A percentile compares a stretch with the other conserved stretches of the same genome.
Conservation (phyloP, 2,113 vertebrate genomes). For the Tiliqua scincoides region DNA sequence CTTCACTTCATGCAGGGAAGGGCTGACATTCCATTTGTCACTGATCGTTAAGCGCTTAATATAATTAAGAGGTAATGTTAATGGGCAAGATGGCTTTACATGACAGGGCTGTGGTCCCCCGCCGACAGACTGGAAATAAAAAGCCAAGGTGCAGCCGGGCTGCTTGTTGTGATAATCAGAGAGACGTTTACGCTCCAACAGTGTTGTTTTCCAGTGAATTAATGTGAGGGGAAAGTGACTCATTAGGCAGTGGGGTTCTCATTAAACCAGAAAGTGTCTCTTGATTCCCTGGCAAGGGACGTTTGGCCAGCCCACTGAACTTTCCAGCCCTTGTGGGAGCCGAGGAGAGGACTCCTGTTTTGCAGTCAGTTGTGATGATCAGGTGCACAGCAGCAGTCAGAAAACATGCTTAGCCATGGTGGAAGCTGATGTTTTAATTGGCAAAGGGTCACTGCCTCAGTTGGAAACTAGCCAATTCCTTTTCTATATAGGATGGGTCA, state of each 20-base stretch:
- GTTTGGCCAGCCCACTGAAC: conserved; percentile 14
- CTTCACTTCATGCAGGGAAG: not conserved
- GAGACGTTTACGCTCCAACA: not conserved
- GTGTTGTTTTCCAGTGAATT: not conserved
- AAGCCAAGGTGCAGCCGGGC: not conserved
- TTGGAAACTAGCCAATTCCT: not conserved
- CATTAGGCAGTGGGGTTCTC: not conserved
- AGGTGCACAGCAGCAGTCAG: conserved; percentile 18
- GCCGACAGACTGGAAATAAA: not conserved
- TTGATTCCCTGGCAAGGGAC: conserved; percentile 3
- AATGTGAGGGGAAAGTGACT: not conserved
- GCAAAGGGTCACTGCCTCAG: not conserved
- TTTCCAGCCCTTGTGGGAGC: conserved; percentile 12
- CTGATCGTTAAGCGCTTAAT: not conserved
- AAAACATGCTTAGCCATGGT: not conserved
- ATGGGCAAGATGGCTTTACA: not conserved
- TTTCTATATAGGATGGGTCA: not conserved
- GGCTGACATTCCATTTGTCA: not conserved
- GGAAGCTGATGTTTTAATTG: not conserved
- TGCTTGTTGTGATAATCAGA: not conserved
- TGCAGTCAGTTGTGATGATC: conserved; percentile 24
- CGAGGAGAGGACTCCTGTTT: conserved; percentile 17
- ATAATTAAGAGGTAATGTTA: conserved; percentile 5
- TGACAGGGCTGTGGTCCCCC: not conserved
- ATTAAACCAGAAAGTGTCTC: not conserved